A percentile compares a stretch with the other conserved stretches of the same genome.
Conservation (phyloP, 2,888 invertebrate genomes). For the Mesorhabditis belari region DNA sequence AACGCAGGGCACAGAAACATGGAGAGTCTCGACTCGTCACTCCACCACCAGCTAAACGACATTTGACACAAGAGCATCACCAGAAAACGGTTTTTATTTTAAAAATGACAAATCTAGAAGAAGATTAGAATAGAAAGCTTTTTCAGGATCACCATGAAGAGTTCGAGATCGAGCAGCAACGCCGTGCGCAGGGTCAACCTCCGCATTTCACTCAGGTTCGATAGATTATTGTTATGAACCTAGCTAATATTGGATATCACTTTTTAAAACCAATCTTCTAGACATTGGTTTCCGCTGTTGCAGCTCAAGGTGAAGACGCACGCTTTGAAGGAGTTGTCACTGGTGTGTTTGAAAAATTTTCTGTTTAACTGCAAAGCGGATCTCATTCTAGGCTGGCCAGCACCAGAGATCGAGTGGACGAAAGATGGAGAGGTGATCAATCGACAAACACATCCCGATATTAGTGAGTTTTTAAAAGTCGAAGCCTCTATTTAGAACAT, state of each 20-base stretch:
- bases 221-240: too few relatives aligned
- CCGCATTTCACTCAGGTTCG: slow-evolving; percentile 50
- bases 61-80: slow-evolving; percentile 22
- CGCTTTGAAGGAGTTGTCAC: slow-evolving; percentile 52
- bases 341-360: slow-evolving; percentile 19
- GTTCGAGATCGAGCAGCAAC: not conserved
- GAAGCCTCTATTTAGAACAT: not conserved
- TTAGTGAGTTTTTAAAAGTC: slow-evolving; percentile 43
- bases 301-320: slow-evolving; percentile 39
- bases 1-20: slow-evolving; percentile 33
- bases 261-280: too few relatives aligned
- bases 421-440: slow-evolving; percentile 54
- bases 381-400: slow-evolving; percentile 33
- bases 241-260: not conserved
- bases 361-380: not conserved
- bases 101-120: slow-evolving; percentile 4
- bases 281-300: slow-evolving; percentile 50
- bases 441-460: slow-evolving; percentile 62
- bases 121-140: too few relatives aligned
- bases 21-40: slow-evolving; percentile 20
- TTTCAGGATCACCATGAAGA: not conserved
- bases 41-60: slow-evolving; percentile 37
- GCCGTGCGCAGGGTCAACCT: slow-evolving; percentile 22
- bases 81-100: slow-evolving; percentile 5
- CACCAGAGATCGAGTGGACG: slow-evolving; percentile 53